Conservation (phyloP, 2,888 invertebrate genomes). For the Teleogryllus oceanicus region DNA sequence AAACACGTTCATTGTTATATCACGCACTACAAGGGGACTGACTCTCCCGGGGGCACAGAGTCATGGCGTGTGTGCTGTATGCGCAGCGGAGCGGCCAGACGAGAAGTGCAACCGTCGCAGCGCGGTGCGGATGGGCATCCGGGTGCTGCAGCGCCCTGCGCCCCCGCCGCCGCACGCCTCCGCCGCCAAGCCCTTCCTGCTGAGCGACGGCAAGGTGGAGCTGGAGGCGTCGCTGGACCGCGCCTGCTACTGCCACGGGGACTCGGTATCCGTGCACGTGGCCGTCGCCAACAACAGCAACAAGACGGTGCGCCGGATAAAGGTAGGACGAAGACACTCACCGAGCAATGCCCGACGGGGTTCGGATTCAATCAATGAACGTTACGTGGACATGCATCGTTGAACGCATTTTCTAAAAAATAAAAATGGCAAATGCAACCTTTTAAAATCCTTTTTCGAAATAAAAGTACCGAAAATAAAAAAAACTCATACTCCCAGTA, state of each 20-base stretch:
- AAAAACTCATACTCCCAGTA: too few species aligned
- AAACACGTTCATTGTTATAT: too few species aligned
- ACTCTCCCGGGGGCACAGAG: too few species aligned
- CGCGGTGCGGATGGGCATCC: constrained; percentile 79
- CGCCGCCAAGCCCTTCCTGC: constrained; percentile 77
- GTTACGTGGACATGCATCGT: too few species aligned
- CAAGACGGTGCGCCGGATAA: constrained; percentile 77
- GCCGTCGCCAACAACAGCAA: constrained; percentile 75
- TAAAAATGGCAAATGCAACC: too few species aligned
- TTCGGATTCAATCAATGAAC: too few species aligned
- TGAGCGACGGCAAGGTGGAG: constrained; percentile 78
- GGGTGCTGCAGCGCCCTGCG: constrained; percentile 76
- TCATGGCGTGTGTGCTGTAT: too few species aligned
- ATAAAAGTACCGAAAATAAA: too few species aligned
- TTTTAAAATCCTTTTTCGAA: too few species aligned
- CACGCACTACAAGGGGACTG: too few species aligned
- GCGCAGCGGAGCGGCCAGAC: constrained; percentile 73
- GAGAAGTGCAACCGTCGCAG: constrained; percentile 76
- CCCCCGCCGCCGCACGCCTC: constrained; percentile 41
- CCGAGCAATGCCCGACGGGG: too few species aligned
- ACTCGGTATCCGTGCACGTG: constrained; percentile 70
- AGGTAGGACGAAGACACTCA: constrained; percentile 55
- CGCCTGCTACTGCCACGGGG: constrained; percentile 78
- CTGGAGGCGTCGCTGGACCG: constrained; percentile 77
- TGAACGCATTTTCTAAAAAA: too few species aligned